These are phyloP conservation scores for Proteles cristata DNA, from an alignment of 2,113 vertebrate genomes.

Conservation along the genomic window DNA sequence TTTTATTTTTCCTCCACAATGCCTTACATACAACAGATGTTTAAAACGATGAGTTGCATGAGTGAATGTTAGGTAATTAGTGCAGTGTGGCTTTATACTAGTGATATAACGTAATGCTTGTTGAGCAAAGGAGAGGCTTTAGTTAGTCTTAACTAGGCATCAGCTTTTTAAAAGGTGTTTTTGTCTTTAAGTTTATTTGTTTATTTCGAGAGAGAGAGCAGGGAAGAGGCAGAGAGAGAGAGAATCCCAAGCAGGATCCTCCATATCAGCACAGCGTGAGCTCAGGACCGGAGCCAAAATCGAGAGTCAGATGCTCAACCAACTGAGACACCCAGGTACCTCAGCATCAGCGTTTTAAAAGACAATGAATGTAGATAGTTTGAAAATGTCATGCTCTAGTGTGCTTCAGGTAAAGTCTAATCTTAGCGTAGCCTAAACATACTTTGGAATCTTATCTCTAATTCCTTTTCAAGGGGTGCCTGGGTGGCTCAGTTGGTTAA, in stretches of 20 bases:
- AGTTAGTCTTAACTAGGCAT: background rate
- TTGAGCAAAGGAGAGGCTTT: slow-evolving; percentile 11
- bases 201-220: too few species aligned
- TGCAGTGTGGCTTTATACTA: background rate
- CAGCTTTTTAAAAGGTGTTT: background rate
- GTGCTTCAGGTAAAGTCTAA: slow-evolving; percentile 24
- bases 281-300: too few species aligned
- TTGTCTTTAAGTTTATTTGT: too few species aligned
- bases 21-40: background rate
- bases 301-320: too few species aligned
- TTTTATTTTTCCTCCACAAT: background rate
- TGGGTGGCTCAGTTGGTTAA: too few species aligned
- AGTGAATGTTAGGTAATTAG: slow-evolving; percentile 4
- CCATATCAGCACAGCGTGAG: too few species aligned
- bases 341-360: too few species aligned
- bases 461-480: background rate
- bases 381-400: slow-evolving; percentile 29
- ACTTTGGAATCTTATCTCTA: background rate
- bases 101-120: background rate
- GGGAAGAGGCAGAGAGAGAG: too few species aligned
- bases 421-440: background rate
- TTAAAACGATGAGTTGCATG: background rate
- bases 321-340: too few species aligned
- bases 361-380: background rate
- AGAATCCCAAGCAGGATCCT: too few species aligned